A percentile compares a stretch with the other conserved stretches of the same genome.
Evolutionary conservation across 1,140 invertebrate genomes (phyloP).

Genomic region (Mycetomoellerius zeteki): DNA sequence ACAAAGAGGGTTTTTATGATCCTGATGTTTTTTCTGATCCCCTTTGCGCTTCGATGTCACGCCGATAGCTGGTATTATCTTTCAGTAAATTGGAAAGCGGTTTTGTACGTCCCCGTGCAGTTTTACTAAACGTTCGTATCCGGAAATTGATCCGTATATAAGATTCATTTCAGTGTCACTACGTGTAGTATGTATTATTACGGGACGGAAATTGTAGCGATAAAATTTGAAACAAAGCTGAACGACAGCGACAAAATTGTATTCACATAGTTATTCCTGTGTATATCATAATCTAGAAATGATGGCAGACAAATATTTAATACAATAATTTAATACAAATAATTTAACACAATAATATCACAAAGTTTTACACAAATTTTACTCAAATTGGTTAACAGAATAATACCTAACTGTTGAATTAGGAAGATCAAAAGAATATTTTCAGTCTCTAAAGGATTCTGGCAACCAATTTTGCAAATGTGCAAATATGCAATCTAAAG

Average conservation of each 20-base stretch:
- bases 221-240: not conserved
- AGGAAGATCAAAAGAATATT: not conserved
- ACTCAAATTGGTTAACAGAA: not conserved
- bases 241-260: not conserved
- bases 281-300: not conserved
- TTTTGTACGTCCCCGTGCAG: not conserved
- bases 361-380: not conserved
- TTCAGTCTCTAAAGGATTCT: not conserved
- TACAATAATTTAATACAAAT: not conserved
- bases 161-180: not conserved
- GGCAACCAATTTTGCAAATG: not conserved
- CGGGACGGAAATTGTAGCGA: not conserved
- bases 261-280: not conserved
- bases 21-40: not conserved
- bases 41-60: conserved; percentile 9
- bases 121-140: conserved; percentile 28
- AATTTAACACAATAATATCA: not conserved
- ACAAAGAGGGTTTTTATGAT: conserved; percentile 25
- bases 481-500: not conserved
- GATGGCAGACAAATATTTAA: not conserved
- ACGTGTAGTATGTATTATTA: not conserved
- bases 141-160: not conserved
- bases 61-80: conserved; percentile 15
- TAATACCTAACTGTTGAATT: not conserved
- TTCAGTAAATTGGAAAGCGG: conserved; percentile 30